Conservation (phyloP, 2,888 invertebrate genomes). For the Pycnomerus fuliginosus region DNA sequence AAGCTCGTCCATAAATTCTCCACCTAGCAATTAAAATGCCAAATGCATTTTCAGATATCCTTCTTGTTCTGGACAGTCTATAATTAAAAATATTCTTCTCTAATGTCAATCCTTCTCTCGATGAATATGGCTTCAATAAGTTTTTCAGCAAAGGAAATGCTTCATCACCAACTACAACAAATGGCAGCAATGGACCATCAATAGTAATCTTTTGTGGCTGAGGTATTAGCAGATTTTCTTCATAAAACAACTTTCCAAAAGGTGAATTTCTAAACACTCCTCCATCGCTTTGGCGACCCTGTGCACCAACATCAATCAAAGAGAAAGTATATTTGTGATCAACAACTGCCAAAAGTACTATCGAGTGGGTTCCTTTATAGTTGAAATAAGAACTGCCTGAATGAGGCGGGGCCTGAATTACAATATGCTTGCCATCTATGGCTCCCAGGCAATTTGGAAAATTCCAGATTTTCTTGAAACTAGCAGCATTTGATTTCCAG, state of each 20-base stretch:
- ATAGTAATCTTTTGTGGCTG: slow-evolving; percentile 6
- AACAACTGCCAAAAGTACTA: slow-evolving; percentile 22
- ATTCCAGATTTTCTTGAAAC: slow-evolving; percentile 27
- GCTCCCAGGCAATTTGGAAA: slow-evolving; percentile 32
- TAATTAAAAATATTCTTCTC: slow-evolving; percentile 32
- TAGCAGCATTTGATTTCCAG: slow-evolving; percentile 16
- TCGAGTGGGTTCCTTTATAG: slow-evolving; percentile 24
- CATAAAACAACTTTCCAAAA: slow-evolving; percentile 6
- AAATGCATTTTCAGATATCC: slow-evolving; percentile 34
- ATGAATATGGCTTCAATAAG: no score
- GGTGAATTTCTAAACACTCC: neutral
- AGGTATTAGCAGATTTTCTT: slow-evolving; percentile 21
- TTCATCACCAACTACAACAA: slow-evolving; percentile 29
- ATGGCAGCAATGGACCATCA: slow-evolving; percentile 17
- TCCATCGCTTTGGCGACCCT: neutral
- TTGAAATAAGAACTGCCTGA: slow-evolving; percentile 26
- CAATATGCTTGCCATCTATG: slow-evolving; percentile 26
- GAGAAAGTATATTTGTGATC: slow-evolving; percentile 8
- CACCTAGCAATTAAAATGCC: slow-evolving; percentile 31
- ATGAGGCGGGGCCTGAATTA: slow-evolving; percentile 28
- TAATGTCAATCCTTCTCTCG: slow-evolving; percentile 22
- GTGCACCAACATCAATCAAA: neutral
- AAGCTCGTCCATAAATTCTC: no score
- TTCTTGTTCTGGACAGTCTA: slow-evolving; percentile 28
- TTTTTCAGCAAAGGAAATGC: slow-evolving; percentile 30